Conservation (phyloP, 2,797 vertebrate genomes). For the Centroberyx gerrardi region DNA sequence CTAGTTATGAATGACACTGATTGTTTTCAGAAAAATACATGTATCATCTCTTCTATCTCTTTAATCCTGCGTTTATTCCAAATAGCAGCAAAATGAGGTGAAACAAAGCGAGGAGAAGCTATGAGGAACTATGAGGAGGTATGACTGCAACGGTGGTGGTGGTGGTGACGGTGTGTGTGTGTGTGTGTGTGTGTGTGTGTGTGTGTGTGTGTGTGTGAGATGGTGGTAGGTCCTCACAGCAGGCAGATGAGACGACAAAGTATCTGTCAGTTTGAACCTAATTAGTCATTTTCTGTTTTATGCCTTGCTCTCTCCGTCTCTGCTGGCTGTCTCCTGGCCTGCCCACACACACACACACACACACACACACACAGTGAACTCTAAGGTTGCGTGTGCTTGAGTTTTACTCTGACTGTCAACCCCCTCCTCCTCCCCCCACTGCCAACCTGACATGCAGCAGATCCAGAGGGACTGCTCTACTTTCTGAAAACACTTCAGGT, state of each 20-base stretch:
- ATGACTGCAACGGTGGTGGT: background rate
- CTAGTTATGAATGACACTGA: background rate
- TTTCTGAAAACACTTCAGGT: background rate
- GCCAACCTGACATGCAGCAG: background rate
- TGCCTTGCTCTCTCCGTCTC: background rate
- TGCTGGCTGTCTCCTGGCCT: background rate
- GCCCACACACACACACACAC: conserved; percentile 3
- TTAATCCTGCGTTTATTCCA: background rate
- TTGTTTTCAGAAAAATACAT: background rate
- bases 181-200: background rate
- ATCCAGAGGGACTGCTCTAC: background rate
- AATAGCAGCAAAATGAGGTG: background rate
- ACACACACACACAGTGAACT: background rate
- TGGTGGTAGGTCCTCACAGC: background rate
- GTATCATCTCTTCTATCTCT: background rate
- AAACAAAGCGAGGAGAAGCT: background rate
- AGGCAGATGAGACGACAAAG: background rate
- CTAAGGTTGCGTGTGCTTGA: background rate
- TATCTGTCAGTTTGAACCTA: background rate
- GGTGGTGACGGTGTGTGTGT: background rate
- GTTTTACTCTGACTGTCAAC: background rate
- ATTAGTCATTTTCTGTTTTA: background rate
- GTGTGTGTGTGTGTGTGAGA: background rate
- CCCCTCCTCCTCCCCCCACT: background rate
- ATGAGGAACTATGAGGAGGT: too few species aligned